Percentiles rank a stretch among this genome's conserved stretches.
These are phyloP conservation scores for Bellardia pandia DNA, from an alignment of 2,888 invertebrate species.

Conservation along the genomic window DNA sequence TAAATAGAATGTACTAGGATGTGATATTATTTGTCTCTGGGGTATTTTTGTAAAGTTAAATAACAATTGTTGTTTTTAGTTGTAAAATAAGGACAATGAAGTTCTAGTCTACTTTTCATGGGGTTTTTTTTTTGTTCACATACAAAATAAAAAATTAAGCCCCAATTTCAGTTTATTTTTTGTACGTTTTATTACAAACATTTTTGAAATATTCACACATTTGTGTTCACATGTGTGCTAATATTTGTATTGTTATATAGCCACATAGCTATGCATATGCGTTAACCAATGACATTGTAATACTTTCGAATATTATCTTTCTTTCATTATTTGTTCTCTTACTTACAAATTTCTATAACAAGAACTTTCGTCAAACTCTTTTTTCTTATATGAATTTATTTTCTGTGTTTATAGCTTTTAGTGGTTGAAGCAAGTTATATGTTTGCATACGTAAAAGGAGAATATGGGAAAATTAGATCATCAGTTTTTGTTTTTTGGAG, in stretches of 20 bases:
- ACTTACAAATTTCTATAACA: neutral
- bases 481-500: neutral
- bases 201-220: conserved; percentile 9
- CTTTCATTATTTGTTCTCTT: neutral
- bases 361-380: neutral
- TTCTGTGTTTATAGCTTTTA: neutral
- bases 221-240: conserved; percentile 7
- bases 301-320: neutral
- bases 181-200: neutral
- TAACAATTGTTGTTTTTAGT: conserved; percentile 60
- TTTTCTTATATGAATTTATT: conserved; percentile 1
- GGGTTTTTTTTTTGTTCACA: neutral
- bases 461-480: conserved; percentile 12
- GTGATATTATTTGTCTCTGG: conserved; percentile 48
- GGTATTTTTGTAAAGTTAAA: conserved; percentile 64
- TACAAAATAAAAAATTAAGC: conserved; percentile 4
- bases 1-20: neutral
- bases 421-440: neutral
- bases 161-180: neutral
- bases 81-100: conserved; percentile 48
- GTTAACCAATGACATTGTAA: conserved; percentile 45
- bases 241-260: conserved; percentile 12
- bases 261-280: conserved; percentile 17
- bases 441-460: neutral
- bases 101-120: neutral